phyloP scores from a whole-genome alignment of 2,888 invertebrate genomes.

The Mactromeris polynyma region DNA sequence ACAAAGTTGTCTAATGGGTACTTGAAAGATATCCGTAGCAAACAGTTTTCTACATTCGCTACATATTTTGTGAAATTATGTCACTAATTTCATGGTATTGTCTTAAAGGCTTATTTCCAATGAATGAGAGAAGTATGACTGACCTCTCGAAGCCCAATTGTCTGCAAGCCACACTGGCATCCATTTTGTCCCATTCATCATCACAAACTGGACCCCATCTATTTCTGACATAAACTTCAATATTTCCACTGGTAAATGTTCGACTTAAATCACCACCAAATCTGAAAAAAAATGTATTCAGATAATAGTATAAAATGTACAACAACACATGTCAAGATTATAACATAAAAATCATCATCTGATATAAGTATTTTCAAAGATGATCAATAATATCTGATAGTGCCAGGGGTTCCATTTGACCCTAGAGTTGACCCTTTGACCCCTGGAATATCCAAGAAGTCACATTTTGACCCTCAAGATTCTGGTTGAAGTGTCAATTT shows the following conservation, averaged over 20 bases:
- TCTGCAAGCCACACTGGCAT: constrained; percentile 91
- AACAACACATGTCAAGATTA: neutral
- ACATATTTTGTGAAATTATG: no score
- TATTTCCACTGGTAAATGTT: constrained; percentile 63
- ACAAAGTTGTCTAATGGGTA: no score
- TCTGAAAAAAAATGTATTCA: constrained; percentile 28
- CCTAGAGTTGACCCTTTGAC: no score
- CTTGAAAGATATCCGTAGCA: no score
- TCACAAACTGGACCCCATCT: constrained; percentile 93
- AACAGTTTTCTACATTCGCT: no score
- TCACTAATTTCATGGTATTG: no score
- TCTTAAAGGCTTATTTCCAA: no score
- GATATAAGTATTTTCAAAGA: neutral
- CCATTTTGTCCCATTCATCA: constrained; percentile 91
- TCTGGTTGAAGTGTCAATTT: no score
- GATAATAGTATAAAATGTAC: neutral
- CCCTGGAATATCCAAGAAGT: no score
- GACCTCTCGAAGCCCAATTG: constrained; percentile 88
- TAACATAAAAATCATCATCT: neutral
- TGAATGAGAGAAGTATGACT: neutral
- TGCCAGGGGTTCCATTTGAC: no score
- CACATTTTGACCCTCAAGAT: no score
- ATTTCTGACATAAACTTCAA: constrained; percentile 91
- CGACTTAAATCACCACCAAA: constrained; percentile 29
- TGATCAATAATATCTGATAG: no score